Percentiles rank a stretch among this genome's conserved stretches.
Conservation (phyloP, 2,888 invertebrate genomes). For the Serrognathus titanus region DNA sequence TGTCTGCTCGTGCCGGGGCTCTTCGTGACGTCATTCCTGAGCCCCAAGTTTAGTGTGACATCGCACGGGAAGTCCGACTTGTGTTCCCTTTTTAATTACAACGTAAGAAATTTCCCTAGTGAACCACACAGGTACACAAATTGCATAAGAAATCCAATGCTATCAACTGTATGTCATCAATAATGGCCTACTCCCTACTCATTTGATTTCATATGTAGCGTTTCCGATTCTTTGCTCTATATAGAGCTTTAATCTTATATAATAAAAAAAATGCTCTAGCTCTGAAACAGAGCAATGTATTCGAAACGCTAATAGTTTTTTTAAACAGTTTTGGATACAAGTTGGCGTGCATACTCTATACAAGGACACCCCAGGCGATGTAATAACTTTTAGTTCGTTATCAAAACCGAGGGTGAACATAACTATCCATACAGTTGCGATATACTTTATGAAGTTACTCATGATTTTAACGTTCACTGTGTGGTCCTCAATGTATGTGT, state of each 20-base stretch:
- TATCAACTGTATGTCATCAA: too few species aligned
- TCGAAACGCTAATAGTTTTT: background rate
- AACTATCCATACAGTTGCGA: slow-evolving; percentile 9
- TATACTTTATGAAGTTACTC: slow-evolving; percentile 10
- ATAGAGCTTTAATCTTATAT: too few species aligned
- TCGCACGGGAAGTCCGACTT: too few species aligned
- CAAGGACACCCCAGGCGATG: slow-evolving; percentile 14
- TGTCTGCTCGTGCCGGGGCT: slow-evolving; percentile 4
- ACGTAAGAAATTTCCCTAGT: too few species aligned
- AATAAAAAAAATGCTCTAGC: too few species aligned
- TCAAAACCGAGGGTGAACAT: slow-evolving; percentile 12
- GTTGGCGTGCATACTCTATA: slow-evolving; percentile 9
- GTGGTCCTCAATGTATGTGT: slow-evolving; percentile 8
- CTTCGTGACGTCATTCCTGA: slow-evolving; percentile 8
- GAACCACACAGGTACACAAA: too few species aligned
- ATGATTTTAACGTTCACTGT: slow-evolving; percentile 9
- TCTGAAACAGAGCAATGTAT: too few species aligned
- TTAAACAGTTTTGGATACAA: slow-evolving; percentile 13
- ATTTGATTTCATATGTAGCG: too few species aligned
- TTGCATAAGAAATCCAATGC: too few species aligned
- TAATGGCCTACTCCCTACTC: too few species aligned
- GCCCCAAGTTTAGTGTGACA: slow-evolving; percentile 5
- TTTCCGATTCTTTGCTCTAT: too few species aligned
- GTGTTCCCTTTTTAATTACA: too few species aligned
- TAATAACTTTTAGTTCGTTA: slow-evolving; percentile 12